Evolutionary conservation across 2,888 invertebrate species (phyloP).

Genomic region (Chromoteleia sp.): DNA sequence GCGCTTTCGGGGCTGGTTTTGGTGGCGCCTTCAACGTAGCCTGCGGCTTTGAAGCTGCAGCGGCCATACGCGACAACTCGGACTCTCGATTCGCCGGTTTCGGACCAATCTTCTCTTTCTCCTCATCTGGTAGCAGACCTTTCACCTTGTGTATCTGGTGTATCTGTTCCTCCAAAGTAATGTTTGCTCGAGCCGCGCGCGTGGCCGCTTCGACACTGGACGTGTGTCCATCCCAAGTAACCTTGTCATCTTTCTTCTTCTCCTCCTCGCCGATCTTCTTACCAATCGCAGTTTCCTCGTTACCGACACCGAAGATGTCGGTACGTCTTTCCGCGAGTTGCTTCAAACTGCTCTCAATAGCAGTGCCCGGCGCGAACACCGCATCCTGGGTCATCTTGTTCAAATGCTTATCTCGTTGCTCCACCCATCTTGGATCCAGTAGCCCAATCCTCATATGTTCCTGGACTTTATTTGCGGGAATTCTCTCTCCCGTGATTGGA

Average conservation of each 20-base stretch:
- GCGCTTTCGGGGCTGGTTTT: slow-evolving; percentile 83
- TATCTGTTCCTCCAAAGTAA: slow-evolving; percentile 98
- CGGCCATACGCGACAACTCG: slow-evolving; percentile 82
- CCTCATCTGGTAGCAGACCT: slow-evolving; percentile 96
- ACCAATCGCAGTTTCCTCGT: slow-evolving; percentile 99
- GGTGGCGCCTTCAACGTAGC: slow-evolving; percentile 83
- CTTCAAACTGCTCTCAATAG: slow-evolving; percentile 98
- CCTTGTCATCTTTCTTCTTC: slow-evolving; percentile 94
- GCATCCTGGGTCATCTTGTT: slow-evolving; percentile 97
- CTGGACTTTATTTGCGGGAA: slow-evolving; percentile 98
- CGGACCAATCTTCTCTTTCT: slow-evolving; percentile 98
- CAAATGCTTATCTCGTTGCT: slow-evolving; percentile 96
- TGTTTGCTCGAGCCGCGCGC: slow-evolving; percentile 96
- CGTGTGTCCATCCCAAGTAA: slow-evolving; percentile 99
- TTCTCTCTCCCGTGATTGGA: slow-evolving; percentile 98
- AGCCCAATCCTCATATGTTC: slow-evolving; percentile 99
- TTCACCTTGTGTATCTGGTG: slow-evolving; percentile 98
- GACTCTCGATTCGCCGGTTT: slow-evolving; percentile 88
- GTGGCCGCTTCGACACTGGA: slow-evolving; percentile 98
- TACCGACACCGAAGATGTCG: slow-evolving; percentile 99
- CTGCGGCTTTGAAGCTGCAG: slow-evolving; percentile 82
- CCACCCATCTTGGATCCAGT: slow-evolving; percentile 98
- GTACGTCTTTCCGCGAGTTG: slow-evolving; percentile 99
- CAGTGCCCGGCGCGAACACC: slow-evolving; percentile 91
- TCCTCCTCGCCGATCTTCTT: slow-evolving; percentile 95